Base-by-base conservation (phyloP, 2,888 invertebrate species). In the Drosophila prolongata region DNA sequence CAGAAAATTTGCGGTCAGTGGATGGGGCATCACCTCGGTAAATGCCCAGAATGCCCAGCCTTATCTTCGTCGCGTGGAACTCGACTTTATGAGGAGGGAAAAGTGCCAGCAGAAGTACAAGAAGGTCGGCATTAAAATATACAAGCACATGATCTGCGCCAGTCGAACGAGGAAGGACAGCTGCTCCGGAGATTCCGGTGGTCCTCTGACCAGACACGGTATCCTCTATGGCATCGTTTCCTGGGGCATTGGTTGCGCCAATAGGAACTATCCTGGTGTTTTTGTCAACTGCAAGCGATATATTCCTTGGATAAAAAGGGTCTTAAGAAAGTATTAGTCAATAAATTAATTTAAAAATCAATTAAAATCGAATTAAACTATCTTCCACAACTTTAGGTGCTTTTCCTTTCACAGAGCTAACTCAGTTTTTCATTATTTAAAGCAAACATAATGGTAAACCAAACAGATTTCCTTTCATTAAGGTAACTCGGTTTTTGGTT, bases 141-240 rank as follows among this genome's bases (percentile, higher is more conserved):
- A 57, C n/a, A 10, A 27, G 9, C 58, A 67, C n/a, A 81, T 79
- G 87, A 6, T 84, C 11, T 84, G 84, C 14, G 80, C 82, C 6
- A 19, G 8, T 0, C 50, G 60, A 0, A 5, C 4, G 6, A 58
- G 52, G 6, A 70, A 50, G 6, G 84, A 87, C 37, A 66, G 70
- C 50, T 84, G 88, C 60, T 62, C 65, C 9, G 83, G 83, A 0
- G 82, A 82, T 27, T 82, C 82, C 1, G 82, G 82, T 4, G 82
- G 82, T n/a, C 77, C 82, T 0, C 30, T 83, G 47, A 74, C 60
- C 0, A 9, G 34, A 10, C 34, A 49, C 0, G 42, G 53, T 6
- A 61, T 35, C 0, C 65, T 70, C 6, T 72, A 43, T 8, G 87
- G 83, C 11, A 38, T 87, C 1, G 85, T 81, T 6, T 87, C 85